These are phyloP conservation scores for Apis dorsata DNA, from an alignment of 1,140 invertebrate species.

Conservation along the genomic window DNA sequence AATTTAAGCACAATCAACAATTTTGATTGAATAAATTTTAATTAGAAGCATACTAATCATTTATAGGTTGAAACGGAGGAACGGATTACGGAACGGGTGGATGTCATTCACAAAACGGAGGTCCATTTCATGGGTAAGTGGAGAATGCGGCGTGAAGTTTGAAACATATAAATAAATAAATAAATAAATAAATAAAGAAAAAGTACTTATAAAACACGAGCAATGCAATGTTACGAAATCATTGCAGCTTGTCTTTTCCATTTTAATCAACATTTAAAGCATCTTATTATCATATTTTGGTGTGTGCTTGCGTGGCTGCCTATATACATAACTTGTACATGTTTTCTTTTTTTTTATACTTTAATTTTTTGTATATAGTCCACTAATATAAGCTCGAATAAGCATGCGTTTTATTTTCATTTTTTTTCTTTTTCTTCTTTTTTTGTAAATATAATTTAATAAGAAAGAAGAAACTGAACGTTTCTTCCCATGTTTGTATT, in stretches of 20 bases:
- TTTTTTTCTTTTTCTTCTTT: neutral
- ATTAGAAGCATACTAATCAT: constrained; percentile 4
- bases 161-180: neutral
- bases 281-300: constrained; percentile 25
- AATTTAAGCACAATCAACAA: neutral
- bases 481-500: constrained; percentile 1
- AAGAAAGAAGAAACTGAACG: neutral
- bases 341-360: neutral
- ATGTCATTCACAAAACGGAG: constrained; percentile 72
- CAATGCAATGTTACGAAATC: constrained; percentile 4
- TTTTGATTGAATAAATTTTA: no score
- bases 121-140: constrained; percentile 77
- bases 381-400: constrained; percentile 36
- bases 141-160: constrained; percentile 50
- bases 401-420: constrained; percentile 51
- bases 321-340: constrained; percentile 47
- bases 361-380: constrained; percentile 52
- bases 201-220: constrained; percentile 8
- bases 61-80: constrained; percentile 71
- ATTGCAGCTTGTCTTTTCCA: constrained; percentile 8
- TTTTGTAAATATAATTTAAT: constrained; percentile 44
- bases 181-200: neutral
- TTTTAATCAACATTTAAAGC: neutral
- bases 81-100: constrained; percentile 69
- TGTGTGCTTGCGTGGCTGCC: constrained; percentile 69